Percentiles rank a stretch among this genome's conserved stretches.
These are phyloP conservation scores for Porphyrio hochstetteri DNA, from an alignment of 2,113 vertebrate species.

Conservation along the genomic window DNA sequence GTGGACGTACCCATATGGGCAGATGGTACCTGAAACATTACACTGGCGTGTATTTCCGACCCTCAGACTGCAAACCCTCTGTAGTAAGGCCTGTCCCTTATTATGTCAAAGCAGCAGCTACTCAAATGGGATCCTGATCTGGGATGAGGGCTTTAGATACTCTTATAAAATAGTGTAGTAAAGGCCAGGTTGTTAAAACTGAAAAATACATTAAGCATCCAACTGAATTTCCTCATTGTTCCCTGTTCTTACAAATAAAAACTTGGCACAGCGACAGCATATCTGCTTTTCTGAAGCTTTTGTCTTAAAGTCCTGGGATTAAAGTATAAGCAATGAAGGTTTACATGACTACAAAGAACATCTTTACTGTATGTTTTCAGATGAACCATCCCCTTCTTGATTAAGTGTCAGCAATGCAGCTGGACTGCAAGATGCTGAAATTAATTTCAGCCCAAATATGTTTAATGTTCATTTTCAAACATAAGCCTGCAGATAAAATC, in stretches of 20 bases:
- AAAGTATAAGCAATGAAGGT: not conserved
- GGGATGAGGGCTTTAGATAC: conserved; percentile 7
- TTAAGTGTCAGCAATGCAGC: conserved; percentile 43
- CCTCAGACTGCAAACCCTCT: not conserved
- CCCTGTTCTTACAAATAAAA: conserved; percentile 40
- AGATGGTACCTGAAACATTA: not conserved
- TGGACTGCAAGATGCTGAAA: conserved; percentile 16
- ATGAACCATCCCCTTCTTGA: conserved; percentile 25
- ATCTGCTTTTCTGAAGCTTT: conserved; percentile 55
- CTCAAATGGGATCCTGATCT: not conserved
- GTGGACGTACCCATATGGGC: not conserved
- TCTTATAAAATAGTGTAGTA: conserved; percentile 11
- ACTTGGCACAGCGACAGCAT: conserved; percentile 22
- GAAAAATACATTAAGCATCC: conserved; percentile 62
- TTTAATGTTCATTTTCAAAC: conserved; percentile 32
- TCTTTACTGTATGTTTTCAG: conserved; percentile 46
- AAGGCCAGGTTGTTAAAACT: conserved; percentile 40
- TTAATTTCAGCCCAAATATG: conserved; percentile 5
- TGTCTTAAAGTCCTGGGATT: conserved; percentile 40
- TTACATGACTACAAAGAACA: conserved; percentile 29
- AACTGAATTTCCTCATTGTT: conserved; percentile 62
- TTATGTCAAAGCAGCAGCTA: not conserved
- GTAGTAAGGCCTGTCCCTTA: not conserved
- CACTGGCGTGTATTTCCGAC: not conserved
- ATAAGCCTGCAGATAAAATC: conserved; percentile 48